These are phyloP conservation scores for Syngnathus scovelli DNA, from an alignment of 2,113 vertebrate genomes.

Conservation along the genomic window DNA sequence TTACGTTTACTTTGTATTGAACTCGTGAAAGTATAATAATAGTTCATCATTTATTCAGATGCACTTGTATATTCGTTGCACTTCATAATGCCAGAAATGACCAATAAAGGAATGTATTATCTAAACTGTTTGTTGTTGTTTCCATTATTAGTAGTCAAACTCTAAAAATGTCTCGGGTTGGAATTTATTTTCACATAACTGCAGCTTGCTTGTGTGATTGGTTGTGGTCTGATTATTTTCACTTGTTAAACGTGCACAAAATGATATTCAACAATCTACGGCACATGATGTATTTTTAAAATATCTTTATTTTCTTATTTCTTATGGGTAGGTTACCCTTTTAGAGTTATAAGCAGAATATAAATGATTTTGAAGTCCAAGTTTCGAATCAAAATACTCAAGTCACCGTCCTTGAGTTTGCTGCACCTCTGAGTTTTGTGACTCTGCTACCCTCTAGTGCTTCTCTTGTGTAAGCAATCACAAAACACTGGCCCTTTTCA, in stretches of 20 bases:
- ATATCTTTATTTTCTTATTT: not conserved
- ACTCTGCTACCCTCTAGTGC: not conserved
- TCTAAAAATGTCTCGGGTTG: not conserved
- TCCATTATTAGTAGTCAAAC: not conserved
- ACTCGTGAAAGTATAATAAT: not conserved
- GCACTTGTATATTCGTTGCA: slow-evolving; percentile 15
- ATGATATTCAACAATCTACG: not conserved
- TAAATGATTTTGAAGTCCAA: not conserved
- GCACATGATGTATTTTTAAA: not conserved
- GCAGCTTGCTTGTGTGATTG: not conserved
- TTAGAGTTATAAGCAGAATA: not conserved
- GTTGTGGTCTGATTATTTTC: not conserved
- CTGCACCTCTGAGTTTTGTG: not conserved
- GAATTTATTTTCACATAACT: not conserved
- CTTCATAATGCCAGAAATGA: slow-evolving; percentile 26
- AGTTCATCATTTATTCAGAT: not conserved
- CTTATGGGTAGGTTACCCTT: not conserved
- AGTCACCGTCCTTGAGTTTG: not conserved
- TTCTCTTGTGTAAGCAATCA: not conserved
- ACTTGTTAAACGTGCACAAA: not conserved
- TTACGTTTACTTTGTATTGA: not conserved
- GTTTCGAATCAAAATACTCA: not conserved
- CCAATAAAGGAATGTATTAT: slow-evolving; percentile 28
- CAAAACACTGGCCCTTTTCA: not conserved
- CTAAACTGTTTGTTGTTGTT: not conserved